A percentile compares a stretch with the other conserved stretches of the same genome.
phyloP scores from a whole-genome alignment of 1,140 invertebrate species.

The Drosophila rhopaloa region DNA sequence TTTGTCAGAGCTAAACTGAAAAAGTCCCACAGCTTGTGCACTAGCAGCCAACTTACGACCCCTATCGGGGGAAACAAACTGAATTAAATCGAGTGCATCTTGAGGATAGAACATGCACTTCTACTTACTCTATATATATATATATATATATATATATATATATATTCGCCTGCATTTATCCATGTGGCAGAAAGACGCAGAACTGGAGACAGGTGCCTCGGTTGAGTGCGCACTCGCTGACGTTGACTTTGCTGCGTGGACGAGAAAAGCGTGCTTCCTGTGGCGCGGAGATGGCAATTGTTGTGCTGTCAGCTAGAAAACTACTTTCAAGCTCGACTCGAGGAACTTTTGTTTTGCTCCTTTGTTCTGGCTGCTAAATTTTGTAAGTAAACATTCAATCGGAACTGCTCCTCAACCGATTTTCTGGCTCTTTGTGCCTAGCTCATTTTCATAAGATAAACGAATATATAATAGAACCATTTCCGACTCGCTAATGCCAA shows the following conservation, averaged over 20 bases:
- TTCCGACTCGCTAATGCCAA: too few species aligned
- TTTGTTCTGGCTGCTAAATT: background rate
- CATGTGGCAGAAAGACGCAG: slow-evolving; percentile 7
- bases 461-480: too few species aligned
- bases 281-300: slow-evolving; percentile 2
- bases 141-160: too few species aligned
- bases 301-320: slow-evolving; percentile 10
- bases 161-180: background rate
- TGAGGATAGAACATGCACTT: too few species aligned
- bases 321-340: background rate
- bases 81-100: slow-evolving; percentile 9
- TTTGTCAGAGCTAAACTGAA: background rate
- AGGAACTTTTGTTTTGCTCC: background rate
- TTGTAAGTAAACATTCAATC: background rate
- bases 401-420: background rate
- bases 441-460: too few species aligned
- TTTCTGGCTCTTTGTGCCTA: too few species aligned
- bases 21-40: background rate
- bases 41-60: background rate
- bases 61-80: slow-evolving; percentile 1
- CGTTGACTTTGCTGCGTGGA: slow-evolving; percentile 11
- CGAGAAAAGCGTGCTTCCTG: slow-evolving; percentile 15
- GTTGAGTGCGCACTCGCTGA: slow-evolving; percentile 9
- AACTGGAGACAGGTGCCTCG: slow-evolving; percentile 10
- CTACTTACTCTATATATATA: too few species aligned